These are phyloP conservation scores for Pollenia labialis DNA, from an alignment of 2,888 invertebrate species.

Conservation along the genomic window DNA sequence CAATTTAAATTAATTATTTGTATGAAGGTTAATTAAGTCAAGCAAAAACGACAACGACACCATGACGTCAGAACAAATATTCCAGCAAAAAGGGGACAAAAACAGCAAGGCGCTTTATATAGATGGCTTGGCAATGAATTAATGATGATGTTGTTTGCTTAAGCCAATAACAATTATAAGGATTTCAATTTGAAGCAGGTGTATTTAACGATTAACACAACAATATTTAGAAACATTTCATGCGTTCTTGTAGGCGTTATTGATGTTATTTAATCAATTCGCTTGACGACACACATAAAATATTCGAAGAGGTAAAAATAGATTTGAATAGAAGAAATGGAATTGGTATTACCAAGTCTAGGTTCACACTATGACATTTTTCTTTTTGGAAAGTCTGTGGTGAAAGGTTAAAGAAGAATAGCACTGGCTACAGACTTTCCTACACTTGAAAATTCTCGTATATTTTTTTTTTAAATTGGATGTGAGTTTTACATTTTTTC, in stretches of 20 bases:
- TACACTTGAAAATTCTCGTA: too few relatives aligned
- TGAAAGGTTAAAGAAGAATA: too few relatives aligned
- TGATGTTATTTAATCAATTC: constrained; percentile 43
- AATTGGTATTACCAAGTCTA: too few relatives aligned
- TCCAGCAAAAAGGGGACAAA: constrained; percentile 17
- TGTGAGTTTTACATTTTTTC: too few relatives aligned
- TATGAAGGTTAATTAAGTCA: constrained; percentile 75
- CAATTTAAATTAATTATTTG: constrained; percentile 76
- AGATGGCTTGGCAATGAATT: neutral
- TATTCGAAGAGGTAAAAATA: too few relatives aligned
- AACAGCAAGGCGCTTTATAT: constrained; percentile 18
- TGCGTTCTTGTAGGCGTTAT: constrained; percentile 32
- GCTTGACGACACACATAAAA: neutral
- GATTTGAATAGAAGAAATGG: too few relatives aligned
- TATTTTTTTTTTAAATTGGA: too few relatives aligned
- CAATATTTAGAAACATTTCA: constrained; percentile 31
- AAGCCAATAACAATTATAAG: constrained; percentile 8
- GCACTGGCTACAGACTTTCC: too few relatives aligned
- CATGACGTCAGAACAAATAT: constrained; percentile 59
- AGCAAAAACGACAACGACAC: constrained; percentile 47
- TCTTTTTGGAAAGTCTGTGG: too few relatives aligned
- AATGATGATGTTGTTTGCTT: neutral
- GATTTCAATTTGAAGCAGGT: constrained; percentile 41
- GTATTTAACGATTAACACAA: constrained; percentile 28
- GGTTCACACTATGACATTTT: too few relatives aligned